Evolutionary conservation across 2,888 invertebrate genomes (phyloP).

Genomic region (Pomacea canaliculata): DNA sequence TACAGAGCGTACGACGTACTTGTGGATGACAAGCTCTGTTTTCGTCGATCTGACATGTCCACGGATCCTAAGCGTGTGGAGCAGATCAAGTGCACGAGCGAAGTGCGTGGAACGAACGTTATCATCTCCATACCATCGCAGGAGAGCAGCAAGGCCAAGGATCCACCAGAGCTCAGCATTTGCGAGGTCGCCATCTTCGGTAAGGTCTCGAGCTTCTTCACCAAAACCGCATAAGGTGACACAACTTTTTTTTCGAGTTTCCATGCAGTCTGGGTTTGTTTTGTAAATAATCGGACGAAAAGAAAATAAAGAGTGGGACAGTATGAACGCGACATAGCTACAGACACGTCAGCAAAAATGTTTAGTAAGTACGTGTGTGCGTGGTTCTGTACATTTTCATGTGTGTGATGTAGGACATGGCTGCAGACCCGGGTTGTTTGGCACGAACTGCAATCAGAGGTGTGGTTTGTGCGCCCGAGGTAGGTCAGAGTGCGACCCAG

Average conservation of each 20-base stretch:
- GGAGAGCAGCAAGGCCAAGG: neutral
- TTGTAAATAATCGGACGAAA: too few relatives aligned
- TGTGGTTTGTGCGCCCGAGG: too few relatives aligned
- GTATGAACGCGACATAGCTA: too few relatives aligned
- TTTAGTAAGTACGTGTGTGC: neutral
- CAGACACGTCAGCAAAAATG: neutral
- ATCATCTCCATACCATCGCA: neutral
- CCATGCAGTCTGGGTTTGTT: too few relatives aligned
- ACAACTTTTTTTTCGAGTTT: too few relatives aligned
- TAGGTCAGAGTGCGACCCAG: too few relatives aligned
- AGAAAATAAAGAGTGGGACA: too few relatives aligned
- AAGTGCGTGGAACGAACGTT: neutral
- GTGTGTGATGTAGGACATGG: neutral
- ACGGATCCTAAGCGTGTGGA: neutral
- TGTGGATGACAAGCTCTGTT: neutral
- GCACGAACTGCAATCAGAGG: too few relatives aligned
- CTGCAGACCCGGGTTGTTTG: neutral
- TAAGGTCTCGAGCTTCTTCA: neutral
- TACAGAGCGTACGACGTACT: neutral
- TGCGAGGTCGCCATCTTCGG: conserved; percentile 2
- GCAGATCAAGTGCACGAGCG: neutral
- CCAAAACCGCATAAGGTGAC: too few relatives aligned
- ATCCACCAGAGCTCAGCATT: neutral
- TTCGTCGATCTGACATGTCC: neutral
- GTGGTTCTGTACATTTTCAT: neutral